Base-by-base conservation (phyloP, 1,140 invertebrate species). In the Mya arenaria region DNA sequence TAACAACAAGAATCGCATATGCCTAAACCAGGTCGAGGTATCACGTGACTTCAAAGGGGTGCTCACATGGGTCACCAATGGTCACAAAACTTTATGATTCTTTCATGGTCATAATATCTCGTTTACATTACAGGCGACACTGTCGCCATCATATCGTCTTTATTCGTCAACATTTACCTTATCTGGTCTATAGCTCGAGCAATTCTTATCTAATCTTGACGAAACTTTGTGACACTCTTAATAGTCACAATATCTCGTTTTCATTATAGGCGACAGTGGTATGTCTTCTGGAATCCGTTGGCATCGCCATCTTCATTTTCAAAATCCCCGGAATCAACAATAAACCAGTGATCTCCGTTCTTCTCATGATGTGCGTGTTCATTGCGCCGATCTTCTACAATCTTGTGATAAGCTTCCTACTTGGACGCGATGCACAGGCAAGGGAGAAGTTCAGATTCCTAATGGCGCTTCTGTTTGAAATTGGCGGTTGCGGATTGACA, bases 251-350 rank as follows among this genome's bases (percentile, higher is more conserved):
- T 41, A 15, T 65, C 65, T 36, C 19, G 37, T 41, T 55, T 52
- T 77, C 78, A 17, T 73, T 84, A 58, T 77, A 86, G 86, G 74
- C 60, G 13, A 19, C 82, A 19, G 4, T 79, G 1, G 39, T 68
- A 28, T 73, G 78, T 48, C 28, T 82, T 1, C 15, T 83, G 28
- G 85, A 86, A 63, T 79, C 83, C 17, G 17, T 68, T 39, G 85
- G 85, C 17, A 13, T 86, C 28, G 63, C 58, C 36, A 8, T 86
- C 0, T 68, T 86, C 37, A 60, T 81, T 6, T 62, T 81, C 6
- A 79, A 81, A 23, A 44, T 83, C 6, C 66, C 84, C 15, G 52
- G 66, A 17, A 13, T 66, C 5, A n/a, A n/a, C n/a, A 36, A 44
- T 10, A 52, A 8, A 0, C 41, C 44, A 4, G 10, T 44, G 1